Evolutionary conservation across 2,888 invertebrate genomes (phyloP).

Genomic region (Tipula vernalis): DNA sequence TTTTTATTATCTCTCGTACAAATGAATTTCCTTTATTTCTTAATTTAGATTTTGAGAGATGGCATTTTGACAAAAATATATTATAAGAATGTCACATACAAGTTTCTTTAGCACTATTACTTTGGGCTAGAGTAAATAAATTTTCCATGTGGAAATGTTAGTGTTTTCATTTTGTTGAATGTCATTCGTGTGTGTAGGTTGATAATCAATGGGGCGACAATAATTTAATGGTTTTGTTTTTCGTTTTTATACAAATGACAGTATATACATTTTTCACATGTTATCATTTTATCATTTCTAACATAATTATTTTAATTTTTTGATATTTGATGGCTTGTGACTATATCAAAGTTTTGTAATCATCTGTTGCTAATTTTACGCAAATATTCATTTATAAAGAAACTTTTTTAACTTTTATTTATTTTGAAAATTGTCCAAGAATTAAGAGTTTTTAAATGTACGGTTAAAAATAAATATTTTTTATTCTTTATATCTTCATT

Average conservation of each 20-base stretch:
- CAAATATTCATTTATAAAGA: neutral
- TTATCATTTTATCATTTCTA: neutral
- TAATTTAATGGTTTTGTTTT: neutral
- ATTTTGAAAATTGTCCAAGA: neutral
- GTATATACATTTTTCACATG: neutral
- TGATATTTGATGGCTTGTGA: neutral
- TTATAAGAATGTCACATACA: neutral
- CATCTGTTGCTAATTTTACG: neutral
- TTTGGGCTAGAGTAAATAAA: neutral
- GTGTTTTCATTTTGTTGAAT: neutral
- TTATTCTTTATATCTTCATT: neutral
- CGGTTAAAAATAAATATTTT: neutral
- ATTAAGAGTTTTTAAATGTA: neutral
- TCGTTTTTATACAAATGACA: neutral
- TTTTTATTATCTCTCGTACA: neutral
- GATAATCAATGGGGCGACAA: neutral
- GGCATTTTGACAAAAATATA: neutral
- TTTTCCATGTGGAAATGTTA: neutral
- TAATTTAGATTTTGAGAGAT: neutral
- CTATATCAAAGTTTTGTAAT: neutral
- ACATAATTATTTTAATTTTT: neutral
- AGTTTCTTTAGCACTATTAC: neutral
- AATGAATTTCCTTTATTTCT: constrained; percentile 4
- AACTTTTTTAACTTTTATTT: neutral
- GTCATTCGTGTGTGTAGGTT: neutral